Conservation (phyloP, 2,113 vertebrate species). For the Canis aureus region DNA sequence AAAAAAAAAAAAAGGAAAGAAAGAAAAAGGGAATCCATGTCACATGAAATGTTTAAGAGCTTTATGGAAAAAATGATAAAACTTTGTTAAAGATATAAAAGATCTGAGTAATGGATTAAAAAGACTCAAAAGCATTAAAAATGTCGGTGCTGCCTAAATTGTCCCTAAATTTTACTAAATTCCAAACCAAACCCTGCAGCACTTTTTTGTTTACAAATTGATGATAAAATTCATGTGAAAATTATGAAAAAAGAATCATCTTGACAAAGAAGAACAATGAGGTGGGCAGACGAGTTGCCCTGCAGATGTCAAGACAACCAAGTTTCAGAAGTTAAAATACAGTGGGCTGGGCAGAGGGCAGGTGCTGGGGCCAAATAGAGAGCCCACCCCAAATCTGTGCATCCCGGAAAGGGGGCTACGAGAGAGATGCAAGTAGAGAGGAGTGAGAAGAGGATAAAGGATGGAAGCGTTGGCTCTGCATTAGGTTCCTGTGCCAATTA, state of each 20-base stretch:
- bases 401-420: no score
- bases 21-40: neutral
- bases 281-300: neutral
- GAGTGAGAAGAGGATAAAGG: neutral
- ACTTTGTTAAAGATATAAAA: conserved; percentile 5
- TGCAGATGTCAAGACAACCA: neutral
- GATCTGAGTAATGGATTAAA: neutral
- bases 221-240: neutral
- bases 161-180: neutral
- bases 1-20: no score
- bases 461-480: neutral
- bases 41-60: neutral
- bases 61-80: neutral
- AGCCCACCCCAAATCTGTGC: fast-evolving
- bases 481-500: neutral
- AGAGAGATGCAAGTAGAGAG: no score
- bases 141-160: neutral
- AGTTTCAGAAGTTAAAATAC: neutral
- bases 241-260: neutral
- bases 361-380: no score
- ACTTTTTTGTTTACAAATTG: neutral
- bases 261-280: neutral
- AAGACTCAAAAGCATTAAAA: neutral
- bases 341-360: neutral
- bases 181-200: neutral